Base-by-base conservation (phyloP, 2,797 vertebrate genomes). In the Yasuhikotakia modesta region DNA sequence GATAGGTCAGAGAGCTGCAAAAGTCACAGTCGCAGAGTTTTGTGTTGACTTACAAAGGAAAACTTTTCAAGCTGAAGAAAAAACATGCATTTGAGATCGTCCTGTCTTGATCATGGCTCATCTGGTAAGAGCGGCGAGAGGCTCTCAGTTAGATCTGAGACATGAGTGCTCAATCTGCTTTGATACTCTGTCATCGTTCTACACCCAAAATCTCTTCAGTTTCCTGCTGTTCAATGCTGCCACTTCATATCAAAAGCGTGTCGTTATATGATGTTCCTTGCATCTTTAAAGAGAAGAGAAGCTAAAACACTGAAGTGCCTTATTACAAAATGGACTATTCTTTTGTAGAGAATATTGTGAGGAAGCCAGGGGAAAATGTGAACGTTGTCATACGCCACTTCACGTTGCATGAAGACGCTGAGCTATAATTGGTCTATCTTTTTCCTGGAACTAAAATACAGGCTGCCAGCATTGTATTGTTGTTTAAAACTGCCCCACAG, bases 121-220 rank as follows among this genome's bases (percentile, higher is more conserved):
- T 63, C 75, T 71, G 66, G 39, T 70, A 46, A 78, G 21, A 61
- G 67, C 67, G 1, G 30, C 45, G 43, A 78, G 79, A 80, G 24
- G 67, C 83, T 78, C 69, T 83, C 76, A 77, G 77, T 73, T 78
- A 83, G 50, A 81, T 19, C 67, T 60, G 68, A 30, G 58, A 24
- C 74, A 69, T 76, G 78, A 83, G 82, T 82, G 74, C 84, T 82
- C 63, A 70, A 55, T 81, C 70, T 68, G 55, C 80, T 78, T 81
- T 64, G 73, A 70, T 74, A 72, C 79, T 60, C 39, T 68, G 57
- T 73, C 78, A 80, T 79, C 53, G 32, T 78, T 65, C 69, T 73
- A 79, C 77, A 69, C 64, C 48, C 55, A 75, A 52, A 27, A 72
- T 69, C 61, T 68, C 71, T 71, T 79, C 32, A 4, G 55, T 61